These are phyloP conservation scores for Diadegma fenestrale DNA, from an alignment of 2,888 invertebrate genomes.

Conservation along the genomic window DNA sequence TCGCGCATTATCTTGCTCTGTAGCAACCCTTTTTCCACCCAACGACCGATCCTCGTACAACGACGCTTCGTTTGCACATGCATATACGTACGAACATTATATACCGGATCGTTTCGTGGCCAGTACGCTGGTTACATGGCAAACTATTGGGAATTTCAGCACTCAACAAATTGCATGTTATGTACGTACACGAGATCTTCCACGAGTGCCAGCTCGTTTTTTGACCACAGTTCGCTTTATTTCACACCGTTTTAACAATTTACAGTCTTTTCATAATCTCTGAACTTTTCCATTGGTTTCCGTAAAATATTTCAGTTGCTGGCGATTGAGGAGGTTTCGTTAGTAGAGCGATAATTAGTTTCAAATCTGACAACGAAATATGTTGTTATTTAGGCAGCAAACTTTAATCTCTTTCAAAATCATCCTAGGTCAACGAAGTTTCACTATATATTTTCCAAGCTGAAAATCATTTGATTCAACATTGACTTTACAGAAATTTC, in stretches of 20 bases:
- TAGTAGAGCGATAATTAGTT: too few relatives aligned
- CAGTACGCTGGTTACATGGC: conserved; percentile 38
- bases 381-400: too few relatives aligned
- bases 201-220: neutral
- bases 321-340: too few relatives aligned
- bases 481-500: too few relatives aligned
- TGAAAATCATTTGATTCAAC: too few relatives aligned
- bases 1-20: conserved; percentile 54
- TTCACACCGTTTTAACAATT: neutral
- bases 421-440: too few relatives aligned
- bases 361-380: too few relatives aligned
- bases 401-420: too few relatives aligned
- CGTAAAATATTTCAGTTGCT: neutral
- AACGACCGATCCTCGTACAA: conserved; percentile 38
- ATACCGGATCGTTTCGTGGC: conserved; percentile 44
- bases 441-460: too few relatives aligned
- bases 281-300: neutral
- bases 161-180: conserved; percentile 17
- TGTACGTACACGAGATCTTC: neutral
- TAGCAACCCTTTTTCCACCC: conserved; percentile 75
- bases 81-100: conserved; percentile 24
- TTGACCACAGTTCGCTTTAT: neutral
- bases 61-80: conserved; percentile 24
- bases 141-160: conserved; percentile 55
- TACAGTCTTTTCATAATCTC: neutral